Evolutionary conservation across 1,140 invertebrate genomes (phyloP), one percentile per base, ranked within the genome.

Genomic region (Coelopa frigida): DNA sequence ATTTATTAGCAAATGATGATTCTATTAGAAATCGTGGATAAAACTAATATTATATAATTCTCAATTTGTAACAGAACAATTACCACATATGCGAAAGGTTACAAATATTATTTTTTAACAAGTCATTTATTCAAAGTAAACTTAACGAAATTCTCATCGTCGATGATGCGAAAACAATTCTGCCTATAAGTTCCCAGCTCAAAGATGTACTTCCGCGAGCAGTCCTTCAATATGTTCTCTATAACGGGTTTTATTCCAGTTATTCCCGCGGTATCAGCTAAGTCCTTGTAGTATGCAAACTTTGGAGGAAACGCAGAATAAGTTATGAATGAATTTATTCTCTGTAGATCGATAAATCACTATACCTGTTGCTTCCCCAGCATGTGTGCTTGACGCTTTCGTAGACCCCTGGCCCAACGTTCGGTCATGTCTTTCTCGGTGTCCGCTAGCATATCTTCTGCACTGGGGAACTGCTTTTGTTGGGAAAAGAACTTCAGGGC

Each of bases 351-450:
- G n/a, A n/a, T n/a, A n/a, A n/a, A n/a, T n/a, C n/a, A n/a, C n/a
- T n/a, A n/a, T 56, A 77, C 76, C 73, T 83, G 80, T 43, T 79
- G 73, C n/a, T 74, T 70, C 2, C 83, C 83, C 82, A 89, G 83
- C 73, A 79, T 77, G 58, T 89, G 87, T 12, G 84, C 82, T 55
- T 88, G 79, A 18, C 74, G 8, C 74, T 74, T 14, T 73, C 71
- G 42, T 77, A 72, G 15, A 77, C 84, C 36, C 62, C 71, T 61
- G 3, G 73, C 60, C 15, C 73, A 70, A 15, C 77, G 69, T 20
- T 75, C 68, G 22, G 71, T 55, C 40, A 79, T 74, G 59, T 89
- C 84, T 18, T 73, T 54, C 36, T 78, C 71, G 51, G 78, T 78
- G 35, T 85, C 83, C 11, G 59, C 59, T 0, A 78, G 54, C 88